These are phyloP conservation scores for Caenorhabditis sp. DNA, from an alignment of 2,888 invertebrate genomes.

Conservation along the genomic window DNA sequence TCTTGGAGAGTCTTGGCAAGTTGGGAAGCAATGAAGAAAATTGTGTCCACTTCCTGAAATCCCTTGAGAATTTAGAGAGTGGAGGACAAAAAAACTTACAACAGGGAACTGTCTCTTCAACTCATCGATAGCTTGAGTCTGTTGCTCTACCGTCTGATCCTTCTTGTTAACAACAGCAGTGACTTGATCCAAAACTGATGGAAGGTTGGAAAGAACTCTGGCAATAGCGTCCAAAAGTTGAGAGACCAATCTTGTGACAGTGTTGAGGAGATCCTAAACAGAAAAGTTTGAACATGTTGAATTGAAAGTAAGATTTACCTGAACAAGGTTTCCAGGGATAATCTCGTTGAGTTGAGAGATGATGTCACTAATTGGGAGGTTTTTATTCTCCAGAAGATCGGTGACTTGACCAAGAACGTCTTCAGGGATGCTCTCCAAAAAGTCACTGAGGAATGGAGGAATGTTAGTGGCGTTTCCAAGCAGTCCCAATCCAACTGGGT, in stretches of 20 bases:
- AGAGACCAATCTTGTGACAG: neutral
- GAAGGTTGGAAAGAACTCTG: neutral
- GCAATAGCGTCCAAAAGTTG: neutral
- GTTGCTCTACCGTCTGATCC: neutral
- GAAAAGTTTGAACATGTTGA: too few species aligned
- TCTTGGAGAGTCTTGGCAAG: neutral
- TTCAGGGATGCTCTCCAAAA: neutral
- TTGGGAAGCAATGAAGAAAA: constrained; percentile 2
- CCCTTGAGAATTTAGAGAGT: neutral
- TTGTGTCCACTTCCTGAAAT: neutral
- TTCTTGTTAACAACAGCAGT: neutral
- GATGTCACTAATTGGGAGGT: neutral
- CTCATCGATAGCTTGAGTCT: neutral
- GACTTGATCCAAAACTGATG: neutral
- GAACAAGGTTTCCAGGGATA: neutral
- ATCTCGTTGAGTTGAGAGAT: neutral
- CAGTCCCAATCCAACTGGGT: neutral
- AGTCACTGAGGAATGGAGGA: neutral
- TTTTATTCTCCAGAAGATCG: neutral
- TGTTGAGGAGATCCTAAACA: neutral
- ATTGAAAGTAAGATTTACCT: neutral
- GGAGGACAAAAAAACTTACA: neutral
- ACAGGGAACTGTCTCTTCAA: neutral
- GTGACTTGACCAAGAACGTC: neutral
- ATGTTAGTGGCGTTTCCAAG: neutral